phyloP scores from a whole-genome alignment of 2,113 vertebrate species.

The Clarias magur region DNA sequence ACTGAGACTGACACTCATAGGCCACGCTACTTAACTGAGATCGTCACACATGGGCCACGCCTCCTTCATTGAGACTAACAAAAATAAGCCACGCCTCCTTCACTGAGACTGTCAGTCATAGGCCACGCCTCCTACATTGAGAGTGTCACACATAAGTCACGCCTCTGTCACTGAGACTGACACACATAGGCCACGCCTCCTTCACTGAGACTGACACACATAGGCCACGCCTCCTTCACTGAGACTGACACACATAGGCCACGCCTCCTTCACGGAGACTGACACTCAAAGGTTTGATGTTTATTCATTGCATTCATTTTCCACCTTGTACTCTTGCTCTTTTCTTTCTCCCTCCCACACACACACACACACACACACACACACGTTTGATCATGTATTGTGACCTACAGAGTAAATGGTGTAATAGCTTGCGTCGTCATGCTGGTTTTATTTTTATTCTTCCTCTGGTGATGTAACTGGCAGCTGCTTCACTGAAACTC shows the following conservation, averaged over 20 bases:
- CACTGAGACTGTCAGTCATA: background rate
- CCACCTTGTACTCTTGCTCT: background rate
- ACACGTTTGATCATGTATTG: background rate
- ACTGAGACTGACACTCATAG: background rate
- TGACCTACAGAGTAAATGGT: background rate
- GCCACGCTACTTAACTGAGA: background rate
- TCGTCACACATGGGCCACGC: background rate
- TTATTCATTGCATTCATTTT: background rate
- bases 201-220: background rate
- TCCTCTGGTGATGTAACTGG: background rate
- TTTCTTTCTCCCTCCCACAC: background rate
- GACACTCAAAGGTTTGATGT: background rate
- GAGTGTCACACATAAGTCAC: background rate
- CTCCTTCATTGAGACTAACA: background rate
- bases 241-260: background rate
- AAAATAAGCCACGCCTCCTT: background rate
- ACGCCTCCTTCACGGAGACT: background rate
- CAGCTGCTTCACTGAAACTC: background rate
- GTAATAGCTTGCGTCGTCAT: background rate
- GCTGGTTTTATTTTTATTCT: background rate
- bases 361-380: background rate
- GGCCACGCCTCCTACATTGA: background rate
- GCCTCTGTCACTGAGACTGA: background rate
- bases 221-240: background rate
- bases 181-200: background rate